phyloP scores from a whole-genome alignment of 2,797 vertebrate genomes.

The Sebastes umbrosus region DNA sequence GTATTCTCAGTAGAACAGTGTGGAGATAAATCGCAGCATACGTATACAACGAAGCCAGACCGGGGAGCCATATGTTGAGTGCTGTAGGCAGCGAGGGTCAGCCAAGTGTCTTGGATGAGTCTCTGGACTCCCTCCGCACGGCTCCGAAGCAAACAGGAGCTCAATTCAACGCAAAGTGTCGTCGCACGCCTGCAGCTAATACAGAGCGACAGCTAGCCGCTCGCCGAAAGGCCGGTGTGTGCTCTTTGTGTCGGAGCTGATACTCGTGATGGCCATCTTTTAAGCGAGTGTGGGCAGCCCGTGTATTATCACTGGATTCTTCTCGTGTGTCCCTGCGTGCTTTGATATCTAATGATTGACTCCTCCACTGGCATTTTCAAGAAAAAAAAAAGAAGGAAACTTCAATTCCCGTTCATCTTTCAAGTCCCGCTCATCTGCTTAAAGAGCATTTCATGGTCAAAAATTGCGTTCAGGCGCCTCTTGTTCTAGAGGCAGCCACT shows the following conservation, averaged over 20 bases:
- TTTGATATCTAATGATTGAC: conserved; percentile 77
- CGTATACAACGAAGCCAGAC: conserved; percentile 32
- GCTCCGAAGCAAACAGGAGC: conserved; percentile 21
- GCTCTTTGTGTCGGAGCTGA: conserved; percentile 45
- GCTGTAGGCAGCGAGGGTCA: conserved; percentile 58
- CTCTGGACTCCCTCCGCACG: conserved; percentile 30
- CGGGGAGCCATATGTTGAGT: conserved; percentile 40
- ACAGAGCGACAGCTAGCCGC: conserved; percentile 47
- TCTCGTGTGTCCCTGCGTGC: conserved; percentile 34
- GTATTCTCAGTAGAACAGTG: conserved; percentile 55
- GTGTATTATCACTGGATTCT: conserved; percentile 41
- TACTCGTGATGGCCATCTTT: conserved; percentile 47
- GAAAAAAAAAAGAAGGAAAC: conserved; percentile 51
- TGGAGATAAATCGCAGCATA: conserved; percentile 40
- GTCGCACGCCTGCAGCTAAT: conserved; percentile 35
- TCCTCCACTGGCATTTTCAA: conserved; percentile 72
- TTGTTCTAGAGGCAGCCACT: conserved; percentile 72
- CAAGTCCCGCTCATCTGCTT: conserved; percentile 66
- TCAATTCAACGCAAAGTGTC: conserved; percentile 46
- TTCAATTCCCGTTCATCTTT: conserved; percentile 72
- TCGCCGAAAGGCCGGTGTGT: conserved; percentile 34
- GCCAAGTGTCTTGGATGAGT: conserved; percentile 46
- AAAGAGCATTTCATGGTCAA: conserved; percentile 78
- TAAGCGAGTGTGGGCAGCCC: conserved; percentile 27
- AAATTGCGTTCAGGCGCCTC: conserved; percentile 63